Evolutionary conservation across 2,113 vertebrate genomes (phyloP).

Genomic region (Ceyx margarethae): DNA sequence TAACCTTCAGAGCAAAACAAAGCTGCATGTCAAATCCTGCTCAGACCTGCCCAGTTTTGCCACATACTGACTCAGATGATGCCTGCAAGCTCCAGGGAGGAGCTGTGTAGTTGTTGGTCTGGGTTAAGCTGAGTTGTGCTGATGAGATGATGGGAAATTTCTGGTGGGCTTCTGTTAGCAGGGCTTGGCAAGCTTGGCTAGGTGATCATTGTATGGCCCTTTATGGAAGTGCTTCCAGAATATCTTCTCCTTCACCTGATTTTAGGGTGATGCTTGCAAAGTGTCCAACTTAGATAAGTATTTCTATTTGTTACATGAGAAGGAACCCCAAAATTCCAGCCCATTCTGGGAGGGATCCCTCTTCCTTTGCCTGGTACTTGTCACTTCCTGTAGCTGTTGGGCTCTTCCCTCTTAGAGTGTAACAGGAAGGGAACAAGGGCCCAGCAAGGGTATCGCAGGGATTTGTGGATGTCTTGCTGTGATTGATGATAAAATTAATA

Average conservation of each 20-base stretch:
- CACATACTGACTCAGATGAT: not conserved
- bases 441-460: not conserved
- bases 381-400: not conserved
- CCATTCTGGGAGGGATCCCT: not conserved
- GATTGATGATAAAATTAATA: not conserved
- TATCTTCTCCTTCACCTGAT: not conserved
- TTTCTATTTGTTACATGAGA: not conserved
- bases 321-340: not conserved
- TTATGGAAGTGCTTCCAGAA: not conserved
- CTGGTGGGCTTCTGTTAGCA: not conserved
- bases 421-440: not conserved
- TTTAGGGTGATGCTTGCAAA: not conserved
- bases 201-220: not conserved
- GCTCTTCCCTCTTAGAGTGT: fast-evolving
- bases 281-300: not conserved
- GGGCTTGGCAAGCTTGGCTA: not conserved
- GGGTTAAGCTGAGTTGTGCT: not conserved
- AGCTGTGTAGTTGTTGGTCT: not conserved
- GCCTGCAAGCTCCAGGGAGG: not conserved
- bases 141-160: not conserved
- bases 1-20: not conserved
- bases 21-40: not conserved
- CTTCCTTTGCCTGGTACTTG: not conserved
- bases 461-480: not conserved
- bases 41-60: not conserved